Conservation (phyloP, 2,113 vertebrate species). For the Onychostruthus taczanowskii region DNA sequence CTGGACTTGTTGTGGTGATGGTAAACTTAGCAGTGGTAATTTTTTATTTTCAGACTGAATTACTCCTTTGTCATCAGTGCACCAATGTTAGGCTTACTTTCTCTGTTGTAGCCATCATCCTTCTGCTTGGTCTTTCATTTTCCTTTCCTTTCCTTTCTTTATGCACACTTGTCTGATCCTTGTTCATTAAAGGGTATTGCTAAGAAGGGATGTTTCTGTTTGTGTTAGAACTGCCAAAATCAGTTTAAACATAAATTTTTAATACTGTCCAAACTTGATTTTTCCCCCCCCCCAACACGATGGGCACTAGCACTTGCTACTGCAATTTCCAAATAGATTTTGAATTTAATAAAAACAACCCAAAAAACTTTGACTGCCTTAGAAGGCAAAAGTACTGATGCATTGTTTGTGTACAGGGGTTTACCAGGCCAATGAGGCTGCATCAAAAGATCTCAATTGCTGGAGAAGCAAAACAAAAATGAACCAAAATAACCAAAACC, state of each 20-base stretch:
- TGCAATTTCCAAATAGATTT: conserved; percentile 73
- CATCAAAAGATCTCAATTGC: conserved; percentile 40
- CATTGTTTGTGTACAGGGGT: conserved; percentile 64
- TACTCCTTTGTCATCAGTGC: conserved; percentile 98
- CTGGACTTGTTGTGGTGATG: conserved; percentile 99
- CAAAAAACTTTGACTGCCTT: conserved; percentile 75
- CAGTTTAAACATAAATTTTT: conserved; percentile 77
- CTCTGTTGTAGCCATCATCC: conserved; percentile 98
- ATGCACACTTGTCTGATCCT: conserved; percentile 92
- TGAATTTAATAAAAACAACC: neutral
- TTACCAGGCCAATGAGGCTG: conserved; percentile 67
- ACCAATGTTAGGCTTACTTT: conserved; percentile 98
- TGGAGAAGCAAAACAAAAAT: conserved; percentile 26
- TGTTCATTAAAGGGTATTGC: conserved; percentile 94
- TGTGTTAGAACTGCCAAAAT: conserved; percentile 79
- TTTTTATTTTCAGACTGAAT: conserved; percentile 99
- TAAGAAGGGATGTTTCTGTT: conserved; percentile 90
- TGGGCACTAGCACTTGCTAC: conserved; percentile 82
- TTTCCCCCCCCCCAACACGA: conserved; percentile 39
- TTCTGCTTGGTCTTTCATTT: conserved; percentile 98
- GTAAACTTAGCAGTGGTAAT: conserved; percentile 99
- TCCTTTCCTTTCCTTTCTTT: conserved; percentile 90
- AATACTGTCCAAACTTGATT: conserved; percentile 83
- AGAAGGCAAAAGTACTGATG: conserved; percentile 80
- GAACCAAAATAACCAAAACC: neutral